Evolutionary conservation across 2,113 vertebrate species (phyloP), one percentile per base, ranked within the genome.

Genomic region (Pluvialis apricaria): DNA sequence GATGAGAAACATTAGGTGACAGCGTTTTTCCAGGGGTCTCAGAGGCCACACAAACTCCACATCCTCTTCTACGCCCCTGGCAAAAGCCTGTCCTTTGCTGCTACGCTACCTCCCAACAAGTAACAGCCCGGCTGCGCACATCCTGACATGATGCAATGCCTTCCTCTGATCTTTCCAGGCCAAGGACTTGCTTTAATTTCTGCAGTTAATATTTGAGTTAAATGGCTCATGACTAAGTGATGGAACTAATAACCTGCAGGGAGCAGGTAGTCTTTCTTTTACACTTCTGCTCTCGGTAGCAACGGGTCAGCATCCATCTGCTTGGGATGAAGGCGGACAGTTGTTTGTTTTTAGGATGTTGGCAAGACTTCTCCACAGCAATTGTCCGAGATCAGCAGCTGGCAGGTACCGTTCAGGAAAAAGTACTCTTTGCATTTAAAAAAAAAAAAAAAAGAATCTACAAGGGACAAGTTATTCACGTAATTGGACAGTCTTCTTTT

Each of bases 151-250:
- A 64, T 52, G 70, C 68, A 88, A 15, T 90, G 58, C 70, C 73
- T 94, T 88, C 66, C 42, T 66, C 91, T 91, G 92, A 92, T 97
- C 92, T 87, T 90, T 95, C 89, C 78, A 94, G 91, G 92, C 94
- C 94, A 96, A 97, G 96, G 96, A 96, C 95, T 97, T 86, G 42
- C 82, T 70, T 97, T 96, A 97, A 97, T 97, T 95, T 92, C 89
- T 91, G 94, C 91, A 95, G 92, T 96, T 95, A 97, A 97, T 97
- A 91, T 95, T 91, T 91, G 91, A 92, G 94, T 96, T 95, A 95
- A 96, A 97, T 95, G 97, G 87, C 87, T 96, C 97, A 90, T 97
- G 96, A 97, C 95, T 95, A 96, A 97, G 87, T 95, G 96, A 96
- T 94, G 86, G 79, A 91, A 94, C 89, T 97, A 97, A 97, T 97